Percentiles rank a stretch among this genome's conserved stretches.
Conservation (phyloP, 2,797 vertebrate genomes). For the Morus bassanus region DNA sequence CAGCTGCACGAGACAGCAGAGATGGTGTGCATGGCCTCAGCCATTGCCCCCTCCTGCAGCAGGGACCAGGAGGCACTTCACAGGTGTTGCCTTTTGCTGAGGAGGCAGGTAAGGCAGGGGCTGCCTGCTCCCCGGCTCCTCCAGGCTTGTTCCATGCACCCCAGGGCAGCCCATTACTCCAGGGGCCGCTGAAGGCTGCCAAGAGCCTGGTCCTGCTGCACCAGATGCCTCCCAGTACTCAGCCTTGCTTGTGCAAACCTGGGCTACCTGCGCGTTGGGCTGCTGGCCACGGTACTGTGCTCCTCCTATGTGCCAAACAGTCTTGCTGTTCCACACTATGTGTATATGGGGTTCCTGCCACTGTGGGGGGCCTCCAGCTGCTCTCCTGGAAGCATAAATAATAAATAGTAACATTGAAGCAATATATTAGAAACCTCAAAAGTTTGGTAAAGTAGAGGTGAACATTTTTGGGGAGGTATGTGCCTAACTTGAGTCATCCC, state of each 20-base stretch:
- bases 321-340: rapidly evolving
- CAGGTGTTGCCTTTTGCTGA: background rate
- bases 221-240: too few relatives aligned
- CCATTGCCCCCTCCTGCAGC: background rate
- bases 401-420: background rate
- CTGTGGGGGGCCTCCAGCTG: background rate
- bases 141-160: background rate
- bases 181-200: background rate
- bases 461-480: rapidly evolving
- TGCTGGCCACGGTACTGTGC: background rate
- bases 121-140: background rate
- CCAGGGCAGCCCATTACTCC: background rate
- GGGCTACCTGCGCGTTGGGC: background rate
- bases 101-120: background rate
- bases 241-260: background rate
- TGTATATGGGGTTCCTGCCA: background rate
- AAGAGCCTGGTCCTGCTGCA: background rate
- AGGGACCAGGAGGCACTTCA: background rate
- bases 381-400: background rate
- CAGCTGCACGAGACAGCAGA: background rate
- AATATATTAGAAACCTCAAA: background rate
- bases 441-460: background rate
- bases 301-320: rapidly evolving
- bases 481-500: background rate
- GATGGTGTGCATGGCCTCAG: rapidly evolving